A percentile compares a stretch with the other conserved stretches of the same genome.
Evolutionary conservation across 2,888 invertebrate species (phyloP).

Genomic region (Chrysolina oricalcia): DNA sequence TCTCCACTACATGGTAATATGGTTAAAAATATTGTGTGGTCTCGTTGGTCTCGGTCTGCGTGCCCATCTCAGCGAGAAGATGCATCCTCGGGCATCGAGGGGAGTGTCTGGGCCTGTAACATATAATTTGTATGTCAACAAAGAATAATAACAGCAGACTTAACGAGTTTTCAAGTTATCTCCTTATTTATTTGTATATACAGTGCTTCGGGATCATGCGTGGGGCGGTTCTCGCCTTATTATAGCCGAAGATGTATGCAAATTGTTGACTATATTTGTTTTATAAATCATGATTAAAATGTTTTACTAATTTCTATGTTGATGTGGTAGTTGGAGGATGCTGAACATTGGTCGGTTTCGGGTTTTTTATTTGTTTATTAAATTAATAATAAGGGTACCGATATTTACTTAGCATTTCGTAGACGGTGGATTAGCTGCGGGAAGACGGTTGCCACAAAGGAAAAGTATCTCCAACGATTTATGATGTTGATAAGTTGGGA

Average conservation of each 20-base stretch:
- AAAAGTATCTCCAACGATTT: constrained; percentile 35
- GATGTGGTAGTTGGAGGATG: constrained; percentile 34
- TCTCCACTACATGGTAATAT: constrained; percentile 32
- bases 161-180: constrained; percentile 70
- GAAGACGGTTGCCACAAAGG: constrained; percentile 27
- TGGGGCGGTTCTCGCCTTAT: constrained; percentile 54
- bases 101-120: constrained; percentile 66
- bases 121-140: constrained; percentile 72
- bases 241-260: constrained; percentile 60
- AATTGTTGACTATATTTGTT: constrained; percentile 63
- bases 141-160: constrained; percentile 70
- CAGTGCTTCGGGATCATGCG: constrained; percentile 57
- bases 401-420: not conserved
- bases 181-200: constrained; percentile 67
- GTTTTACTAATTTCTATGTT: constrained; percentile 50
- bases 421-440: constrained; percentile 22
- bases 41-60: constrained; percentile 46
- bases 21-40: constrained; percentile 53
- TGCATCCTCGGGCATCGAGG: constrained; percentile 54
- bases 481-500: constrained; percentile 43
- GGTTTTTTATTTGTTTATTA: constrained; percentile 40
- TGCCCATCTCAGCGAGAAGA: constrained; percentile 48
- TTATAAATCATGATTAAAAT: constrained; percentile 63
- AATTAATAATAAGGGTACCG: constrained; percentile 33
- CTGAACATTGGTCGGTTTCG: constrained; percentile 33